Percentiles rank a stretch among this genome's conserved stretches.
These are phyloP conservation scores for Zaprionus capensis DNA, from an alignment of 1,140 invertebrate species.

Conservation along the genomic window DNA sequence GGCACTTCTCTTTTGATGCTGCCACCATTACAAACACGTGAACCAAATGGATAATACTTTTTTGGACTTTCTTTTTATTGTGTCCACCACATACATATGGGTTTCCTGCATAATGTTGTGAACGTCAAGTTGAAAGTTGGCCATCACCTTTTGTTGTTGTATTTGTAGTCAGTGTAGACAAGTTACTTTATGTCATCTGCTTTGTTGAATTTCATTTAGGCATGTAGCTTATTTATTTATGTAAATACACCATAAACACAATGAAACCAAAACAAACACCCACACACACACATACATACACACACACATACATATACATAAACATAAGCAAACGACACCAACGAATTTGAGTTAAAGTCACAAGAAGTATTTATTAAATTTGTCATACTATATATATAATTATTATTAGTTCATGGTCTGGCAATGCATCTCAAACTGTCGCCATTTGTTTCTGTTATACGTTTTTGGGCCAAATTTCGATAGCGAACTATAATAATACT, in stretches of 20 bases:
- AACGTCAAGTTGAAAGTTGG: slow-evolving; percentile 39
- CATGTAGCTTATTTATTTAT: slow-evolving; percentile 76
- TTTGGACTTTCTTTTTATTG: slow-evolving; percentile 22
- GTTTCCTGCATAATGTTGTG: slow-evolving; percentile 48
- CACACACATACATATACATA: slow-evolving; percentile 40
- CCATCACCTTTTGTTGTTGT: slow-evolving; percentile 44
- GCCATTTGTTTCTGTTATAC: slow-evolving; percentile 72
- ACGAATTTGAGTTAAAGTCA: slow-evolving; percentile 60
- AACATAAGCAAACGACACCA: slow-evolving; percentile 41
- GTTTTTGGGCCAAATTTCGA: slow-evolving; percentile 58
- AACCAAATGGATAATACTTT: slow-evolving; percentile 45
- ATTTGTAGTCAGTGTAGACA: slow-evolving; percentile 18
- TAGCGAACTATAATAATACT: slow-evolving; percentile 45
- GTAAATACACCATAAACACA: slow-evolving; percentile 69
- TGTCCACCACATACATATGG: slow-evolving; percentile 18
- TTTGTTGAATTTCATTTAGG: slow-evolving; percentile 73
- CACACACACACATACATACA: slow-evolving; percentile 35
- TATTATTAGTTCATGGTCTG: slow-evolving; percentile 41
- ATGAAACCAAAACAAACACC: slow-evolving; percentile 51
- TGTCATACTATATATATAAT: slow-evolving; percentile 31
- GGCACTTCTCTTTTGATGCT: slow-evolving; percentile 16
- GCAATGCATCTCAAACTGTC: slow-evolving; percentile 52
- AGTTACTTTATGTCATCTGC: slow-evolving; percentile 43
- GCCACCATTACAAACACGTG: slow-evolving; percentile 21
- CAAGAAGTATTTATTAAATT: slow-evolving; percentile 57